Percentiles rank a stretch among this genome's conserved stretches.
These are phyloP conservation scores for Papilio polytes DNA, from an alignment of 1,140 invertebrate genomes.

Conservation along the genomic window DNA sequence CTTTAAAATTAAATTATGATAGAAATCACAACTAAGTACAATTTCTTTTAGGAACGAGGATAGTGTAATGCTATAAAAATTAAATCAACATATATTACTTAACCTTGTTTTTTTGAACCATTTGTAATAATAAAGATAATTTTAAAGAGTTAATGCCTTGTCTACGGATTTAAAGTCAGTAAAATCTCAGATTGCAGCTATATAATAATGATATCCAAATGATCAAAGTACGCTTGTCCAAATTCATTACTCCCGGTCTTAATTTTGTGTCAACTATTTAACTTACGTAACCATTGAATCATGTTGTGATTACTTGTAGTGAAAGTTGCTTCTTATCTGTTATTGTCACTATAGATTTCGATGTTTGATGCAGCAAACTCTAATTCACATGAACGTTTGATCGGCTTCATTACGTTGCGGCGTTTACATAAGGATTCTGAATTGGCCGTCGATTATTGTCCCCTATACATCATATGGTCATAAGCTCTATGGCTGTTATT, in stretches of 20 bases:
- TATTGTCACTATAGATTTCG: conserved; percentile 54
- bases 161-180: background rate
- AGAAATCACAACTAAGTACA: too few species aligned
- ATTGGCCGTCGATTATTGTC: conserved; percentile 47
- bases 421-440: conserved; percentile 45
- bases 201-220: background rate
- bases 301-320: conserved; percentile 65
- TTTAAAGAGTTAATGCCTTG: background rate
- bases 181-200: background rate
- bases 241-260: conserved; percentile 4
- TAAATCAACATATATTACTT: too few species aligned
- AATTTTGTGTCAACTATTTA: conserved; percentile 55
- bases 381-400: conserved; percentile 35
- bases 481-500: conserved; percentile 61
- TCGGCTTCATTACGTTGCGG: conserved; percentile 38
- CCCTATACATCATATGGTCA: conserved; percentile 47
- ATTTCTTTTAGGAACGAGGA: too few species aligned
- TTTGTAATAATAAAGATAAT: background rate
- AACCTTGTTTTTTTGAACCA: too few species aligned
- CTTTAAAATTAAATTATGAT: background rate
- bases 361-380: conserved; percentile 44
- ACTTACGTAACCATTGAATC: conserved; percentile 69
- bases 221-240: background rate
- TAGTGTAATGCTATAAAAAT: too few species aligned
- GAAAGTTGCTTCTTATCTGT: conserved; percentile 68